A percentile compares a stretch with the other conserved stretches of the same genome.
These are phyloP conservation scores for Taeniopygia guttata DNA, from an alignment of 2,797 vertebrate species.

Conservation along the genomic window DNA sequence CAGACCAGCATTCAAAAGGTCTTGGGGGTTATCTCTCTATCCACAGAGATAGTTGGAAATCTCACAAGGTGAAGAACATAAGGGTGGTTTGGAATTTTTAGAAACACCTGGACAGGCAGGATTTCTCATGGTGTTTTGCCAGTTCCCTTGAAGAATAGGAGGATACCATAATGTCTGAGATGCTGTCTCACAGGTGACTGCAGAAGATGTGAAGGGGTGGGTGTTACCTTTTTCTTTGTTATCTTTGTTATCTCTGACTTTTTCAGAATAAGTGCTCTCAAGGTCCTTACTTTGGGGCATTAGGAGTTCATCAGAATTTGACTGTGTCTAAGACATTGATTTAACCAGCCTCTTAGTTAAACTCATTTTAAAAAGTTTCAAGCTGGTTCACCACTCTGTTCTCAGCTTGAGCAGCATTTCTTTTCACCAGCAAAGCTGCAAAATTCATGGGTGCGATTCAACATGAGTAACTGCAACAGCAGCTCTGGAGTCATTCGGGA, in stretches of 20 bases:
- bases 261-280: neutral
- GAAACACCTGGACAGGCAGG: neutral
- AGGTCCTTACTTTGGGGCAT: neutral
- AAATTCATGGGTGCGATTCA: neutral
- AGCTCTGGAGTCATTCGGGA: neutral
- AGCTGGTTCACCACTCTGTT: neutral
- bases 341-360: neutral
- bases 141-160: neutral
- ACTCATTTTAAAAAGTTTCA: neutral
- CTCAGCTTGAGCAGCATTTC: neutral
- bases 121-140: neutral
- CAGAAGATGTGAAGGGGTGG: neutral
- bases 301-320: neutral
- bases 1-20: neutral
- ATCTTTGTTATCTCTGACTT: neutral
- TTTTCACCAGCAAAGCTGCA: neutral
- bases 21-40: neutral
- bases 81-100: neutral
- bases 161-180: neutral
- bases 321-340: neutral
- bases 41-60: neutral
- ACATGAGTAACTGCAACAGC: neutral
- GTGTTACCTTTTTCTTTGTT: neutral
- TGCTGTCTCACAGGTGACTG: neutral
- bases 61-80: neutral